A percentile compares a stretch with the other conserved stretches of the same genome.
phyloP scores from a whole-genome alignment of 2,888 invertebrate species.

The Caenorhabditis afra region DNA sequence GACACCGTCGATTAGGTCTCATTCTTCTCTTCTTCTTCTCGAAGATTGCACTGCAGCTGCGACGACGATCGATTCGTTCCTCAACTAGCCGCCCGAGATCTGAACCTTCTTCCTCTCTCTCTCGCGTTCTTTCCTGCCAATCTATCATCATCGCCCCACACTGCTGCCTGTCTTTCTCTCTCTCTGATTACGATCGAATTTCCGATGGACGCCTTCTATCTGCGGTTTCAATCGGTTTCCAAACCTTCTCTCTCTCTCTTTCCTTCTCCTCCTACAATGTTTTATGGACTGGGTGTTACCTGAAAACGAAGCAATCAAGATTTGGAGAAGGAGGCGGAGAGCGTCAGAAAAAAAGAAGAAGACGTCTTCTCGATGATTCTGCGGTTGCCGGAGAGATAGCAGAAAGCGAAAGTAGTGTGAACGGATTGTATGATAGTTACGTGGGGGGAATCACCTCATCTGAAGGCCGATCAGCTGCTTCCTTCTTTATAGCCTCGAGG shows the following conservation, averaged over 20 bases:
- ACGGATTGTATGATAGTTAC: slow-evolving; percentile 18
- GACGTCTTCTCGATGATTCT: background rate
- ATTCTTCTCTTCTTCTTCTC: slow-evolving; percentile 1
- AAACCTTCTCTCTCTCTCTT: no score
- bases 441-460: no score
- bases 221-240: slow-evolving; percentile 35
- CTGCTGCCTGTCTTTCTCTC: slow-evolving; percentile 19
- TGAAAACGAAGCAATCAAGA: background rate
- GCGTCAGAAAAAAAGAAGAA: background rate
- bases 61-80: background rate
- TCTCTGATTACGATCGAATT: slow-evolving; percentile 50
- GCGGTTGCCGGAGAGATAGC: slow-evolving; percentile 5
- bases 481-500: background rate
- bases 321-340: slow-evolving; percentile 12
- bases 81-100: slow-evolving; percentile 5
- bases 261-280: background rate
- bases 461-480: slow-evolving; percentile 2
- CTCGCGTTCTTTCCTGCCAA: slow-evolving; percentile 52
- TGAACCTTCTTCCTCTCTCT: slow-evolving; percentile 32
- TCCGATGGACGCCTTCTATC: slow-evolving; percentile 33
- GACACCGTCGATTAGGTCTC: slow-evolving; percentile 29
- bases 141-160: slow-evolving; percentile 54
- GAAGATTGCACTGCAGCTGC: background rate
- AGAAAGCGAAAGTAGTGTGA: slow-evolving; percentile 23
- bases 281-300: slow-evolving; percentile 1